These are phyloP conservation scores for Mycalesis mineus DNA, from an alignment of 2,888 invertebrate genomes.

Conservation along the genomic window DNA sequence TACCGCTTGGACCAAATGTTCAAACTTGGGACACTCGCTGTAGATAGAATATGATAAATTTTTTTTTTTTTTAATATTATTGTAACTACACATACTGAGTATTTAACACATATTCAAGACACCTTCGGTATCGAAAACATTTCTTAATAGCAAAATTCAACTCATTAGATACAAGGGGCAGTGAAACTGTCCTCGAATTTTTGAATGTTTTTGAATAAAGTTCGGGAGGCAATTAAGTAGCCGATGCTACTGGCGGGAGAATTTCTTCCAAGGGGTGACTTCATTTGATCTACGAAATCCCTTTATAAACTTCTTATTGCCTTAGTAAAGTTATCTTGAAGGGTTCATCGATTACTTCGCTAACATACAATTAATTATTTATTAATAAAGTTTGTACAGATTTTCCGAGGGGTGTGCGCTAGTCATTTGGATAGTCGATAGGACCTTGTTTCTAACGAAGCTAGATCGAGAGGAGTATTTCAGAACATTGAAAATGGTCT, in stretches of 20 bases:
- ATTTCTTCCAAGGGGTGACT: not conserved
- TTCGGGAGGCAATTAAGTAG: slow-evolving; percentile 7
- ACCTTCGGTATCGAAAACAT: not conserved
- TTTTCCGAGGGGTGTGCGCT: not conserved
- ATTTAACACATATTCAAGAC: too few species aligned
- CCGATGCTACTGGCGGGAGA: not conserved
- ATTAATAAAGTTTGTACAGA: not conserved
- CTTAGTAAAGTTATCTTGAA: not conserved
- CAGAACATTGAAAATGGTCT: too few species aligned
- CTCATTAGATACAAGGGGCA: not conserved
- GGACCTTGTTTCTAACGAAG: too few species aligned
- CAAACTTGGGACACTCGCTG: too few species aligned
- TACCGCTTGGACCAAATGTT: too few species aligned
- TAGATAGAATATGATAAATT: too few species aligned
- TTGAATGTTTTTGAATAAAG: slow-evolving; percentile 7
- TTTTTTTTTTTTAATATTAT: too few species aligned
- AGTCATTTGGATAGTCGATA: too few species aligned
- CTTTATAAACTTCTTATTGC: slow-evolving; percentile 10
- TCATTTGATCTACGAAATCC: slow-evolving; percentile 7
- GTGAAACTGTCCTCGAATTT: not conserved
- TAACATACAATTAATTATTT: not conserved
- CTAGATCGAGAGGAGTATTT: too few species aligned
- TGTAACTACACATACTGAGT: too few species aligned
- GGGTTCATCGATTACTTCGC: not conserved
- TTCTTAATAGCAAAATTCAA: not conserved